A percentile compares a stretch with the other conserved stretches of the same genome.
Evolutionary conservation across 1,140 invertebrate species (phyloP).

Genomic region (Whitmania pigra): DNA sequence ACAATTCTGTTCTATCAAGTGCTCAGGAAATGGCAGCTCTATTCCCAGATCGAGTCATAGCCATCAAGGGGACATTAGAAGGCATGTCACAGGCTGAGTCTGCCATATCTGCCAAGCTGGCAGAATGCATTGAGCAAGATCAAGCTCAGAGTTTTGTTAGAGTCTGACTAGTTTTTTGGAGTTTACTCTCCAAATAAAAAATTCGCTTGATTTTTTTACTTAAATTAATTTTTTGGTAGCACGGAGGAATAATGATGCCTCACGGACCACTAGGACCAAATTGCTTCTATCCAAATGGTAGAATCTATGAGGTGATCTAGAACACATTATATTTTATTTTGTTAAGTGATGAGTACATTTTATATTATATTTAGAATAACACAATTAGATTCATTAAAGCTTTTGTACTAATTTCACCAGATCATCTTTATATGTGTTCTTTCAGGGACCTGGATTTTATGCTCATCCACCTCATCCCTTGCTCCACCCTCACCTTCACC

Average conservation of each 20-base stretch:
- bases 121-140: constrained; percentile 90
- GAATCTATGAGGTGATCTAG: too few relatives aligned
- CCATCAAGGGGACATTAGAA: constrained; percentile 75
- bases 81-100: constrained; percentile 86
- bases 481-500: neutral
- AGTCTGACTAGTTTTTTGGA: neutral
- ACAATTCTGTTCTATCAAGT: constrained; percentile 41
- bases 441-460: neutral
- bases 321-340: too few relatives aligned
- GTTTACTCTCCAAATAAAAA: too few relatives aligned
- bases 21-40: constrained; percentile 86
- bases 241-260: too few relatives aligned
- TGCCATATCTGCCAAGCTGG: constrained; percentile 81
- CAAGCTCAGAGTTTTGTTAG: constrained; percentile 14
- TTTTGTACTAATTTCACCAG: too few relatives aligned
- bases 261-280: too few relatives aligned
- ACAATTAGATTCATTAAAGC: too few relatives aligned
- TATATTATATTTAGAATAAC: too few relatives aligned
- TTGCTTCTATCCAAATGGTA: too few relatives aligned
- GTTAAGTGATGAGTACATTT: too few relatives aligned
- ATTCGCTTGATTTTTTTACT: neutral
- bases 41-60: constrained; percentile 83
- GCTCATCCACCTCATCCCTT: neutral
- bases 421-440: neutral
- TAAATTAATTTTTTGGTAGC: too few relatives aligned